These are phyloP conservation scores for Drosophila suboccidentalis DNA, from an alignment of 2,888 invertebrate genomes.

Conservation along the genomic window DNA sequence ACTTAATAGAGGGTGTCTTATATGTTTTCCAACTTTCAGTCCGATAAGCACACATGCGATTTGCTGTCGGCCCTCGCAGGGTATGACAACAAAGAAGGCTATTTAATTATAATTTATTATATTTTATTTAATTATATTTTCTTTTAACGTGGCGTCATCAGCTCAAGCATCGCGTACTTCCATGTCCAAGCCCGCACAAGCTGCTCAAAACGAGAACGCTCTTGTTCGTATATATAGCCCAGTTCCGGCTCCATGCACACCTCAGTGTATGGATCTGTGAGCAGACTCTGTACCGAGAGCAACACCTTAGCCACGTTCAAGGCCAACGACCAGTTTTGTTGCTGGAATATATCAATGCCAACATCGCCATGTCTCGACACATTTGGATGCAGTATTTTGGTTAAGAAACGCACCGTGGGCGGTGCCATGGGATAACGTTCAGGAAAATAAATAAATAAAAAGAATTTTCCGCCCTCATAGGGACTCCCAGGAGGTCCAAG, in stretches of 20 bases:
- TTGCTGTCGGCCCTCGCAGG: conserved; percentile 24
- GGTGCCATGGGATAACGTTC: conserved; percentile 96
- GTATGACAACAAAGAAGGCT: conserved; percentile 28
- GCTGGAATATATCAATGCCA: conserved; percentile 97
- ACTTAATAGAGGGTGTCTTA: conserved; percentile 38
- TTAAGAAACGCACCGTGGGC: conserved; percentile 95
- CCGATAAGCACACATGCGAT: conserved; percentile 48
- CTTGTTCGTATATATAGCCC: conserved; percentile 91
- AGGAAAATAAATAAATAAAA: conserved; percentile 95
- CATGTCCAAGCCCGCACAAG: conserved; percentile 95
- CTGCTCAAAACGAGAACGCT: conserved; percentile 91
- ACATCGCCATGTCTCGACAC: conserved; percentile 98
- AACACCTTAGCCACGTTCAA: conserved; percentile 95
- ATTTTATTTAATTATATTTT: background rate
- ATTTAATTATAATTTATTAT: background rate
- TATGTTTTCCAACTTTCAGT: conserved; percentile 75
- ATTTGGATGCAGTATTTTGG: conserved; percentile 97
- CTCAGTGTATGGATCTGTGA: conserved; percentile 95
- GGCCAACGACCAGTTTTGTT: conserved; percentile 98
- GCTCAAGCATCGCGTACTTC: conserved; percentile 94
- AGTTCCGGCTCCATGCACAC: conserved; percentile 96
- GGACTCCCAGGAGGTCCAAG: conserved; percentile 96
- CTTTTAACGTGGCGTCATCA: conserved; percentile 84
- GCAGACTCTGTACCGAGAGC: conserved; percentile 94
- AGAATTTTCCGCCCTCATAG: conserved; percentile 97